Evolutionary conservation across 2,888 invertebrate species (phyloP).

Genomic region (Dasysyrphus tricinctus): DNA sequence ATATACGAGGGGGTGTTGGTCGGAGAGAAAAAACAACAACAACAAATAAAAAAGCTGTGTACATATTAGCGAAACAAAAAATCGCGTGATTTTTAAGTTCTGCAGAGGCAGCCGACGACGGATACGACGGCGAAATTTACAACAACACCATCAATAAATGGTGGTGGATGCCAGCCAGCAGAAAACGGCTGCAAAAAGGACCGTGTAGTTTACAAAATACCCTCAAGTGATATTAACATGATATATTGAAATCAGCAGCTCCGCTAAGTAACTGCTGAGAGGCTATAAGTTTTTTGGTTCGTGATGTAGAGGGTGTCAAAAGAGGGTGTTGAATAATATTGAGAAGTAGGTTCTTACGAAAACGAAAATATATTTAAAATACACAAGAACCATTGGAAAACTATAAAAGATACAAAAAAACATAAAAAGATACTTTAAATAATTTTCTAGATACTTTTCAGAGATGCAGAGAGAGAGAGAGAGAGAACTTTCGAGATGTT

Average conservation of each 20-base stretch:
- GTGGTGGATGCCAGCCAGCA: background rate
- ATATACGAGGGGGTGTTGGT: constrained; percentile 15
- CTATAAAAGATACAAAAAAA: constrained; percentile 12
- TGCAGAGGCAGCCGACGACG: constrained; percentile 53
- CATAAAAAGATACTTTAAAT: constrained; percentile 4
- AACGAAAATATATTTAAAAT: constrained; percentile 17
- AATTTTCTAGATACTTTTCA: background rate
- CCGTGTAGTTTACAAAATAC: constrained; percentile 60
- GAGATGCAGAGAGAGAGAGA: background rate
- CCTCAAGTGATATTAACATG: constrained; percentile 69
- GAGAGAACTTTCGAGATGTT: background rate
- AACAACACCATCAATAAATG: constrained; percentile 5
- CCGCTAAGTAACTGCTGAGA: constrained; percentile 60
- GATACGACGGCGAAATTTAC: constrained; percentile 24
- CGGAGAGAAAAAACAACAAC: constrained; percentile 9
- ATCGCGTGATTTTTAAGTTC: constrained; percentile 73
- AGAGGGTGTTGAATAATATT: constrained; percentile 29
- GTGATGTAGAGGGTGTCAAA: background rate
- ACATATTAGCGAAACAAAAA: constrained; percentile 45
- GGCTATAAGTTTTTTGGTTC: constrained; percentile 47
- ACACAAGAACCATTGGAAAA: background rate
- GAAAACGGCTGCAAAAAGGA: constrained; percentile 10
- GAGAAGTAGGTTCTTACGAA: constrained; percentile 8
- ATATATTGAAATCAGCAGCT: constrained; percentile 66
- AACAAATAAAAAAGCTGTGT: background rate